A percentile compares a stretch with the other conserved stretches of the same genome.
Evolutionary conservation across 2,797 vertebrate genomes (phyloP).

Genomic region (Microctenopoma steveboyesi): DNA sequence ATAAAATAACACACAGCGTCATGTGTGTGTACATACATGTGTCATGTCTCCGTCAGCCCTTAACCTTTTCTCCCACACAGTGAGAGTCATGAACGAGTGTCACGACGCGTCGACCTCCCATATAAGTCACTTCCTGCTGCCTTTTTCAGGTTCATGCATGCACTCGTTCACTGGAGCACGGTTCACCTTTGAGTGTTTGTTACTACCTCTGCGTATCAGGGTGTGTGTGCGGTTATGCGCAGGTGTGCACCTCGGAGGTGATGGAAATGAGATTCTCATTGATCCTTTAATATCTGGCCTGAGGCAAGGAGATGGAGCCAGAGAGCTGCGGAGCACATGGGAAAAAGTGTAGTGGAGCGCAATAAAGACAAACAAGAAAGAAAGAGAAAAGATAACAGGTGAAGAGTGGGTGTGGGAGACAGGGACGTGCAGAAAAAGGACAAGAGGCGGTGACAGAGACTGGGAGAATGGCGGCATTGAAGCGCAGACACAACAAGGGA

Average conservation of each 20-base stretch:
- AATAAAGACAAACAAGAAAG: slow-evolving; percentile 51
- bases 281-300: slow-evolving; percentile 82
- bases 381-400: slow-evolving; percentile 54
- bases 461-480: slow-evolving; percentile 22
- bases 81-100: slow-evolving; percentile 45
- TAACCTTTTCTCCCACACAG: slow-evolving; percentile 58
- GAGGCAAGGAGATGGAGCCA: slow-evolving; percentile 48
- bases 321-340: slow-evolving; percentile 58
- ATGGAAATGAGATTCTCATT: slow-evolving; percentile 78
- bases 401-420: slow-evolving; percentile 41
- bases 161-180: slow-evolving; percentile 25
- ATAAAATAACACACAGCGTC: slow-evolving; percentile 70
- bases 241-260: slow-evolving; percentile 83
- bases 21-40: slow-evolving; percentile 48
- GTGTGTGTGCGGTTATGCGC: slow-evolving; percentile 56
- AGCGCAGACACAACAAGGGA: slow-evolving; percentile 69
- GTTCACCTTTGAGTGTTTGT: slow-evolving; percentile 29
- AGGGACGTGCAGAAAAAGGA: slow-evolving; percentile 29
- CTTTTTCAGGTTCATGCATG: slow-evolving; percentile 29
- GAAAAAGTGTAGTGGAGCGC: slow-evolving; percentile 40
- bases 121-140: slow-evolving; percentile 65
- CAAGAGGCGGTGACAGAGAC: slow-evolving; percentile 45
- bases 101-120: slow-evolving; percentile 39
- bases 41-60: slow-evolving; percentile 57
- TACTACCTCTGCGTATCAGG: slow-evolving; percentile 23